Conservation (phyloP, 2,797 vertebrate species). For the Sternotherus odoratus region DNA sequence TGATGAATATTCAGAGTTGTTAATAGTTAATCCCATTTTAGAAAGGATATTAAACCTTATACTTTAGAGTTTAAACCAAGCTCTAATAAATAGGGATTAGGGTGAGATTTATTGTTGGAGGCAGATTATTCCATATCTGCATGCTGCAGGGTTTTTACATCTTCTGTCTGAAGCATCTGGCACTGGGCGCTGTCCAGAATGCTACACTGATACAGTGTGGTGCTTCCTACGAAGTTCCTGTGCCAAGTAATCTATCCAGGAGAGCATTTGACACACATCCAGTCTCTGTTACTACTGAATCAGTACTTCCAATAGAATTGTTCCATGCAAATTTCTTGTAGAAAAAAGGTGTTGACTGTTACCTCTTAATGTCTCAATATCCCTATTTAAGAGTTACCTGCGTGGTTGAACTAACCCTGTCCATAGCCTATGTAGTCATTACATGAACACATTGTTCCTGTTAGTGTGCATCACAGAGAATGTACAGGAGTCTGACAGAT, state of each 20-base stretch:
- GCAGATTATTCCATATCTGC: neutral
- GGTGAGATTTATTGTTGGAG: neutral
- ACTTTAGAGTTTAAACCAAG: neutral
- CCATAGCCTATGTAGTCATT: neutral
- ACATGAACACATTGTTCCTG: neutral
- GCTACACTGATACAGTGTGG: neutral
- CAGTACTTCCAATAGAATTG: neutral
- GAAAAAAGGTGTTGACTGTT: neutral
- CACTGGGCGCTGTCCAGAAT: neutral
- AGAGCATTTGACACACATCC: neutral
- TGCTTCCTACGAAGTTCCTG: neutral
- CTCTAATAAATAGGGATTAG: neutral
- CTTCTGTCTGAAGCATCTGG: neutral
- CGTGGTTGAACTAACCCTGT: neutral
- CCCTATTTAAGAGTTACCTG: neutral
- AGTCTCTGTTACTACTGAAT: neutral
- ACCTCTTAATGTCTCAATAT: neutral
- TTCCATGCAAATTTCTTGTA: neutral
- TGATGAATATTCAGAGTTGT: neutral
- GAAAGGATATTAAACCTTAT: neutral
- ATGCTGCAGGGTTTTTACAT: neutral
- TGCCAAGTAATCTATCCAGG: neutral
- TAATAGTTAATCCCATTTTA: neutral
- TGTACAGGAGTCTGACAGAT: neutral
- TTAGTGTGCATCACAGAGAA: neutral